Conservation (phyloP, 2,113 vertebrate species). For the Empidonax alnorum region DNA sequence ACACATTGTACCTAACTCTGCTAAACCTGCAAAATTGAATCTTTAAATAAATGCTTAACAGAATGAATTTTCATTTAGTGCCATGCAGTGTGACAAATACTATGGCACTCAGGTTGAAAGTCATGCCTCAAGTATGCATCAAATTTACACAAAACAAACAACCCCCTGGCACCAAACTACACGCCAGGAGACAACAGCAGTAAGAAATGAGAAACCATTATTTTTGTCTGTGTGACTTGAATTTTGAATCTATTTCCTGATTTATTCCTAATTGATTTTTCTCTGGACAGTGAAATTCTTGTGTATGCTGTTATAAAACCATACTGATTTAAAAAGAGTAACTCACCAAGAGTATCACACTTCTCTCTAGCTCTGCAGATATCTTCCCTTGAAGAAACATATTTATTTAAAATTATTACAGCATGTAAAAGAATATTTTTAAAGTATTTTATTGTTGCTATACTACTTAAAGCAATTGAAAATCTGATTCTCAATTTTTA, state of each 20-base stretch:
- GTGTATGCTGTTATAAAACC: background rate
- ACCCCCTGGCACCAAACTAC: background rate
- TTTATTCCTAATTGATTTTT: background rate
- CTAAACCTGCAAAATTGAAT: constrained; percentile 84
- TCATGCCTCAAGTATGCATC: background rate
- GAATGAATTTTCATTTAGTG: background rate
- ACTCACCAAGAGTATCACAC: constrained; percentile 96
- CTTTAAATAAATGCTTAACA: constrained; percentile 34
- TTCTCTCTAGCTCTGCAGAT: constrained; percentile 96
- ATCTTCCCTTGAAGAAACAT: constrained; percentile 88
- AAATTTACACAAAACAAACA: background rate
- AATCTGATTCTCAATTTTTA: background rate
- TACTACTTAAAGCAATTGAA: background rate
- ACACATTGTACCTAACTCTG: constrained; percentile 95
- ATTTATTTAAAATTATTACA: constrained; percentile 39
- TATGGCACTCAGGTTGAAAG: background rate
- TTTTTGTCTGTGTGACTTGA: background rate
- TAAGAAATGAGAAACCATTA: background rate
- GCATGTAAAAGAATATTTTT: background rate
- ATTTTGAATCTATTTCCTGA: background rate
- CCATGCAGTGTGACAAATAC: background rate
- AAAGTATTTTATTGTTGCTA: background rate
- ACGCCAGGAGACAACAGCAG: background rate
- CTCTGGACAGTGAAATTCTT: background rate
- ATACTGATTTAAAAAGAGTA: background rate